Evolutionary conservation across 1,140 invertebrate species (phyloP).

Genomic region (Latrodectus geometricus): DNA sequence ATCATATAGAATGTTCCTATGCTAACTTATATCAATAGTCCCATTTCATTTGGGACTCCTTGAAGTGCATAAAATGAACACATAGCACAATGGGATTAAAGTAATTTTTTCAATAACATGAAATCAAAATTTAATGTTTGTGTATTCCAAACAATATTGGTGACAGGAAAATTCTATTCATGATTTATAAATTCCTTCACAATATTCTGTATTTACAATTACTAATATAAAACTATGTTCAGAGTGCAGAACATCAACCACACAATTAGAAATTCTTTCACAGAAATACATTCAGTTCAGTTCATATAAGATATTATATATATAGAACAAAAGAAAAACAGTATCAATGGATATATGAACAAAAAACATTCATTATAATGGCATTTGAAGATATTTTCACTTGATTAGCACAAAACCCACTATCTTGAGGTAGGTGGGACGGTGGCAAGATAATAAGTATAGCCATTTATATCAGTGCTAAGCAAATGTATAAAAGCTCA

Average conservation of each 20-base stretch:
- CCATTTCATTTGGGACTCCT: too few species aligned
- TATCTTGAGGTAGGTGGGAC: conserved; percentile 55
- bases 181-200: conserved; percentile 51
- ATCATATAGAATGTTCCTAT: too few species aligned
- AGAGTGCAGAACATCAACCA: conserved; percentile 52
- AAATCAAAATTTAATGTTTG: conserved; percentile 30
- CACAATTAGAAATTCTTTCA: conserved; percentile 41
- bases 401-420: conserved; percentile 50
- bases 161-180: conserved; percentile 32
- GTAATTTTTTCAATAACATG: not conserved
- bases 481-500: conserved; percentile 55
- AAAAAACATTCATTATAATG: conserved; percentile 50
- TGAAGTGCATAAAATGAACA: too few species aligned
- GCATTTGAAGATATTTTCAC: conserved; percentile 53
- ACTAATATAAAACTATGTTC: conserved; percentile 59
- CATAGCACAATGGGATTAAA: too few species aligned
- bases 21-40: too few species aligned
- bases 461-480: conserved; percentile 53
- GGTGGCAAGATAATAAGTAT: conserved; percentile 39
- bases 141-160: conserved; percentile 32
- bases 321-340: conserved; percentile 14
- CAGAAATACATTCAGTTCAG: conserved; percentile 37
- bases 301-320: conserved; percentile 41
- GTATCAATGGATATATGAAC: conserved; percentile 45
- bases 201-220: conserved; percentile 34